These are phyloP conservation scores for Fregata magnificens DNA, from an alignment of 2,113 vertebrate genomes.

Conservation along the genomic window DNA sequence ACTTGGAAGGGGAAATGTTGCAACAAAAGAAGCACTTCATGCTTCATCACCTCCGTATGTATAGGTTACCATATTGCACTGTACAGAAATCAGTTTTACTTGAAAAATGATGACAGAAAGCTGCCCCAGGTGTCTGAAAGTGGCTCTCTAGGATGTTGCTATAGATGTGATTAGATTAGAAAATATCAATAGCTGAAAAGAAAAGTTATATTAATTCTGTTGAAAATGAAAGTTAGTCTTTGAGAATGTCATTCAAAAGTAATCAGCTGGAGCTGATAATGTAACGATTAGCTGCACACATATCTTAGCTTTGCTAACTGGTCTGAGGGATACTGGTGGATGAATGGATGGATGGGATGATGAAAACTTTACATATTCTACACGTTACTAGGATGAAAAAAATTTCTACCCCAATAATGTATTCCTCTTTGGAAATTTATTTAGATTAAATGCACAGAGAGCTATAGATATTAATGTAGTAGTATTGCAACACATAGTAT, in stretches of 20 bases:
- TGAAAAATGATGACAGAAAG: neutral
- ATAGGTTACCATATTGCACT: neutral
- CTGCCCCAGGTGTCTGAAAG: neutral
- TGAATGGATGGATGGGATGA: neutral
- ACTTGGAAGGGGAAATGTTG: neutral
- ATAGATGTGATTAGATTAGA: neutral
- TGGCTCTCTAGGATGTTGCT: neutral
- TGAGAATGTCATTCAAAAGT: neutral
- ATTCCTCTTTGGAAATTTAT: neutral
- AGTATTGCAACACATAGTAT: neutral
- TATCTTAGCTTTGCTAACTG: neutral
- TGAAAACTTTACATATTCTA: neutral
- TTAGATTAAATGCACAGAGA: neutral
- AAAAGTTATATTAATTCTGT: neutral
- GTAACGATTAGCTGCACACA: neutral
- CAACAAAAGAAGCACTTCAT: neutral
- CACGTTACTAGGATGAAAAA: neutral
- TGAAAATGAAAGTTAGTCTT: neutral
- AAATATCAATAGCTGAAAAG: neutral
- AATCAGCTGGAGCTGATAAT: neutral
- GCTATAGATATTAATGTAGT: neutral
- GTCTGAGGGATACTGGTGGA: neutral
- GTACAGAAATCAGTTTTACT: neutral
- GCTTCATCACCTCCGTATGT: neutral
- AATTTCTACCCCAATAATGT: no score